Base-by-base conservation (phyloP, 2,113 vertebrate species). In the Montifringilla adamsi region DNA sequence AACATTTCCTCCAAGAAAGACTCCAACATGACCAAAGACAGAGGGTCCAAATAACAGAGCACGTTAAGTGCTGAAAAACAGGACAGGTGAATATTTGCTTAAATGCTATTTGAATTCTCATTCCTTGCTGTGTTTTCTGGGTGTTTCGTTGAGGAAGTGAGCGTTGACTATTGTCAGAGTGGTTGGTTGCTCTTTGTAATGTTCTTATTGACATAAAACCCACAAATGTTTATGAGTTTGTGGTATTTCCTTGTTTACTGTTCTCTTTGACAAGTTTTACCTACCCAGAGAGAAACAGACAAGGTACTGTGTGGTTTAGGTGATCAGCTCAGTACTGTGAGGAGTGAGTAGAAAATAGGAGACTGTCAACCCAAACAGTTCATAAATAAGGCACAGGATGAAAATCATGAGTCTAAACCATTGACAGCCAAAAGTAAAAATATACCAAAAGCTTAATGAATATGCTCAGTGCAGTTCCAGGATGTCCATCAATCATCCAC, bases 351-450 rank as follows among this genome's bases (percentile, higher is more conserved):
- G 73, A 73, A 89, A 94, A 89, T 10, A 89, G 69, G 62, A 88
- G 93, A 72, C 69, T 60, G 90, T 69, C 93, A 92, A 49, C 73
- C 73, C 92, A 64, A 89, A 94, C 89, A 95, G 83, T 83, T 97
- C 86, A 79, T 95, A 95, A 96, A 96, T 93, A 90, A 95, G 64
- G 68, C 59, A 68, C 76, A 78, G 39, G 88, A 90, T 64, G 85
- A 96, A 96, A 94, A 90, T 84, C 23, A 37, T 62, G 76, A 87
- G 53, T 81, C 66, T 74, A 72, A 95, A 87, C 69, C 84, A 94
- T 35, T 90, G 74, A 78, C 77, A 95, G 56, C 26, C 46, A 93
- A 64, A 94, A 92, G 80, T 63, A 87, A 86, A 94, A 94, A 69
- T 39, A 77, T 19, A 96, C 77, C 73, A 82, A 93, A 94, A 89